Base-by-base conservation (phyloP, 2,113 vertebrate genomes). In the Phocoena sinus region DNA sequence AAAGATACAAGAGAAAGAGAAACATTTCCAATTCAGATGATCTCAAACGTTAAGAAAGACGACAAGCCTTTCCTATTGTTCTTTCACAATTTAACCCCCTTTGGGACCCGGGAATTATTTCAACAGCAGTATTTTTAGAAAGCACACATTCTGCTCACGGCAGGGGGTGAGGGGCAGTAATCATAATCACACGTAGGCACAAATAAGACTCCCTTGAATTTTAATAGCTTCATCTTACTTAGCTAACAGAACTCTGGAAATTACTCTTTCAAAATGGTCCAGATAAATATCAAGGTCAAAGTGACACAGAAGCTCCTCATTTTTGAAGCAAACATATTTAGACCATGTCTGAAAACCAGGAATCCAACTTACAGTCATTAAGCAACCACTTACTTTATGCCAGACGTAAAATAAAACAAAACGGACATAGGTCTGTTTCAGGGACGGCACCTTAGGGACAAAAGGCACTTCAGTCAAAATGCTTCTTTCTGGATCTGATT, bases 81-180 rank as follows among this genome's bases (percentile, higher is more conserved):
- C 85, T 73, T 79, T 97, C 62, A 96, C 73, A 97, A 56, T 89
- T 81, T 90, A 73, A 94, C 18, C 8, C 38, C 70, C 80, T 77
- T 77, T 90, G 94, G 73, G 71, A 76, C 68, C 18, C 28, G 26
- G 86, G 68, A 70, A 25, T 62, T 62, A 95, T 68, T 90, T 97
- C 84, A 95, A 96, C 8, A 82, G 88, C 38, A 85, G 31, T 97
- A 95, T 96, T 97, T 97, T 97, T 97, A 96, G 90, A 98, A 97
- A 65, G 62, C 20, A 77, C 31, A 96, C 33, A 71, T 44, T 95
- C 89, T 91, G 38, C 2, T 94, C 53, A 62, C 4, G 11, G 71
- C 67, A 89, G 33, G 44, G 12, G 56, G 41, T 90, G n/a, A 89
- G 25, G 26, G 53, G 25, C 28, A 84, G 92, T 44, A 73, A 53